Evolutionary conservation across 2,888 invertebrate species (phyloP).

Genomic region (Euplexia lucipara): DNA sequence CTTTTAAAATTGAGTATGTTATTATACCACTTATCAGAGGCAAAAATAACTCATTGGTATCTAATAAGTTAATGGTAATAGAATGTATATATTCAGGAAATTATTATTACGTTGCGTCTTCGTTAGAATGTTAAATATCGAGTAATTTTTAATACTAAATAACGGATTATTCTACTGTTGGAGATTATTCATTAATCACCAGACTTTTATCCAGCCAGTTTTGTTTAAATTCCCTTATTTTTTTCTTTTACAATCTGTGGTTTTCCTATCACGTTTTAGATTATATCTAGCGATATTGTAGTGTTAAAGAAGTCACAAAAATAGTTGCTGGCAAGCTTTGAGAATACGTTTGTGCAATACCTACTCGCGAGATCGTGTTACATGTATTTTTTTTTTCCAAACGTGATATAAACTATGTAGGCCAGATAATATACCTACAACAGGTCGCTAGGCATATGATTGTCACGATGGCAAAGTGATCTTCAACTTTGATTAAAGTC

Average conservation of each 20-base stretch:
- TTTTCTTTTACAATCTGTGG: neutral
- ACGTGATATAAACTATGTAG: too few relatives aligned
- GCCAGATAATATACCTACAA: neutral
- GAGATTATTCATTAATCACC: too few relatives aligned
- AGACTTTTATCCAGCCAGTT: neutral
- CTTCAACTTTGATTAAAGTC: conserved; percentile 3
- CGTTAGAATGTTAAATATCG: neutral
- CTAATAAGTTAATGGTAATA: neutral
- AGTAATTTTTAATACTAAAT: neutral
- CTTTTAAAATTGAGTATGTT: conserved; percentile 10
- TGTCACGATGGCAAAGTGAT: neutral
- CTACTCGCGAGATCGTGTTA: neutral
- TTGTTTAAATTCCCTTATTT: neutral
- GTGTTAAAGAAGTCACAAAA: conserved; percentile 28
- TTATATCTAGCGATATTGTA: conserved; percentile 2
- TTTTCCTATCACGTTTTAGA: conserved; percentile 17
- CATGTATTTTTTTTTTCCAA: too few relatives aligned
- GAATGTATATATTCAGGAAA: neutral
- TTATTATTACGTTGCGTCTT: neutral
- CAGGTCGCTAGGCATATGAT: neutral
- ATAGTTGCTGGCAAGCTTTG: conserved; percentile 41
- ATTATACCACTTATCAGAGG: conserved; percentile 15
- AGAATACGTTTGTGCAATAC: conserved; percentile 33
- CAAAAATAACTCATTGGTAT: conserved; percentile 5
- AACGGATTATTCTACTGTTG: too few relatives aligned